Percentiles rank a stretch among this genome's conserved stretches.
Conservation (phyloP, 1,140 invertebrate genomes). For the Pogonus chalceus region DNA sequence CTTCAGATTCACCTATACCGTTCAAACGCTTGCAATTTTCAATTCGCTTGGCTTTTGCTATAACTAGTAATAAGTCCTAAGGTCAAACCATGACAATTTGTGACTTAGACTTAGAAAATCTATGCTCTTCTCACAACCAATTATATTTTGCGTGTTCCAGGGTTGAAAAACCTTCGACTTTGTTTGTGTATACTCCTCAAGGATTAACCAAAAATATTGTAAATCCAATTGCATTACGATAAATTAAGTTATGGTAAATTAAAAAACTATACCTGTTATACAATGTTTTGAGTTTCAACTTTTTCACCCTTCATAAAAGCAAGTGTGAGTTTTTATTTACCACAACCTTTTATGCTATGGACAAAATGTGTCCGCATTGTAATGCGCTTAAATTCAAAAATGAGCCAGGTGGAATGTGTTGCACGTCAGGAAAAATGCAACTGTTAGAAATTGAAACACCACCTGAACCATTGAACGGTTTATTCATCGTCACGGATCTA, state of each 20-base stretch:
- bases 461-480: conserved; percentile 8
- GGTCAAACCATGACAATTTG: conserved; percentile 36
- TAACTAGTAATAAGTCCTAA: conserved; percentile 45
- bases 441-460: background rate
- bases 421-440: conserved; percentile 12
- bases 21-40: conserved; percentile 39
- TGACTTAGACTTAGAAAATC: conserved; percentile 31
- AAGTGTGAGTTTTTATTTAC: background rate
- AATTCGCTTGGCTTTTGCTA: conserved; percentile 38
- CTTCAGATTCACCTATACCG: conserved; percentile 30
- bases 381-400: conserved; percentile 28
- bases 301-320: background rate
- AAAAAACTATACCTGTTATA: too few species aligned
- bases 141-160: conserved; percentile 37
- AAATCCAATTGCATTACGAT: conserved; percentile 22
- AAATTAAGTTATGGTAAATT: too few species aligned
- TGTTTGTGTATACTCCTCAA: conserved; percentile 27
- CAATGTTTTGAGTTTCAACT: background rate
- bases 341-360: too few species aligned
- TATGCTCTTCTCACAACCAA: conserved; percentile 34
- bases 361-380: conserved; percentile 29
- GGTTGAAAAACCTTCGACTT: conserved; percentile 30
- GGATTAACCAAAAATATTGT: conserved; percentile 31
- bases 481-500: conserved; percentile 4
- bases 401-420: conserved; percentile 18